Evolutionary conservation across 2,797 vertebrate genomes (phyloP), one percentile per base, ranked within the genome.

Genomic region (Lepidocolaptes lacrymiger): DNA sequence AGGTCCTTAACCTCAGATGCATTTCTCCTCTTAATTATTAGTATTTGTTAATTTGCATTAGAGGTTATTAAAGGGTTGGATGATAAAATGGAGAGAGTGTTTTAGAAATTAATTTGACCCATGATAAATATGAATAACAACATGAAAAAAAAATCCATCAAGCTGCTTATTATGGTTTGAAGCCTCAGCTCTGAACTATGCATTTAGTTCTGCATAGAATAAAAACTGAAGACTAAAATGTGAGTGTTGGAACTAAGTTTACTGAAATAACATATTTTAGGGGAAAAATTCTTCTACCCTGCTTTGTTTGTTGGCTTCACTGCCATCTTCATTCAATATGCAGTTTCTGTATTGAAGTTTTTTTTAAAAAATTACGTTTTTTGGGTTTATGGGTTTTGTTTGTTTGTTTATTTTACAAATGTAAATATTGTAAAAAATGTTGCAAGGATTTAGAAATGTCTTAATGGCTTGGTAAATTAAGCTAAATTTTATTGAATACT

Each of bases 141-240:
- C 34, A 16, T 44, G 24, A 20, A 23, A 36, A 51, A 51, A n/a
- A 46, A 46, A 24, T 16, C 27, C 18, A 55, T 14, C 4, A 58
- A 55, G 39, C 3, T 51, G 10, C 5, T 51, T 86, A 27, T 3
- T 86, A 12, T 55, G 12, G 8, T 66, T 59, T 59, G 30, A 78
- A 68, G 9, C 15, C 12, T 0, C 0, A 17, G 2, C 66, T 91
- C 13, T n/a, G 8, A 17, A 30, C 22, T 39, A 4, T 41, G 23
- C 3, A 12, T 55, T 6, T 28, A 24, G 19, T 56, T 32, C 12
- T 56, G 9, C 23, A 14, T 18, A 52, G 58, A 87, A 8, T 1
- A 73, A 44, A 22, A 92, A 27, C 10, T 32, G 27, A n/a, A 49
- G 22, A 49, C 18, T 49, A 32, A 81, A 81, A 36, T 54, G 6